phyloP scores from a whole-genome alignment of 2,888 invertebrate genomes.

The Agrotis exclamationis region DNA sequence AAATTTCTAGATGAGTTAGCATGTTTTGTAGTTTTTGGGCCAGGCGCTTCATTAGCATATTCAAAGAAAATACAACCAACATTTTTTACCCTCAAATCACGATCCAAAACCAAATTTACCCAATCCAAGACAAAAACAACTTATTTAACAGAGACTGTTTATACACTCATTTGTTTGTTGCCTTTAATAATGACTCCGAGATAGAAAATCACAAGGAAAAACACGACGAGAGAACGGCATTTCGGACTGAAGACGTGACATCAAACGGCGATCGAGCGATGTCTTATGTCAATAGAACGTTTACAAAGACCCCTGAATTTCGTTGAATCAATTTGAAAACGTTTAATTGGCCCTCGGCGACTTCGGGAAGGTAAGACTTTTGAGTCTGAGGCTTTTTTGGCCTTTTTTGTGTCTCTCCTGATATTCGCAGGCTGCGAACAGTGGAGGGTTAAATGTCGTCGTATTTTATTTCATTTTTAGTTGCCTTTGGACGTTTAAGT shows the following conservation, averaged over 20 bases:
- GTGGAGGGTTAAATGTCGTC: constrained; percentile 38
- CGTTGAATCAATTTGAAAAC: constrained; percentile 86
- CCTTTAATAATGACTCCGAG: constrained; percentile 49
- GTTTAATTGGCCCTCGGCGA: constrained; percentile 86
- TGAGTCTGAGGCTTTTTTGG: constrained; percentile 76
- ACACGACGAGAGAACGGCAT: constrained; percentile 52
- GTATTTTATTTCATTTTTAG: not conserved
- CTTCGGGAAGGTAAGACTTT: constrained; percentile 74
- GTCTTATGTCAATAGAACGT: constrained; percentile 82
- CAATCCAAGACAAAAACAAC: constrained; percentile 54
- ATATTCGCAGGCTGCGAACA: constrained; percentile 27
- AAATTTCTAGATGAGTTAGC: constrained; percentile 5
- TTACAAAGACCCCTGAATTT: constrained; percentile 80
- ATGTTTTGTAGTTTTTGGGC: not conserved
- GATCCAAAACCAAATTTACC: constrained; percentile 46
- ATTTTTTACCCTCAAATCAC: constrained; percentile 32
- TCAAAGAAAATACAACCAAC: not conserved
- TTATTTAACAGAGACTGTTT: constrained; percentile 54
- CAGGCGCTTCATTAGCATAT: not conserved
- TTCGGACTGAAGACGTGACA: constrained; percentile 64
- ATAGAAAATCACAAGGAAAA: constrained; percentile 57
- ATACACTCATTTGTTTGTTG: constrained; percentile 55
- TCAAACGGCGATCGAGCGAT: constrained; percentile 77
- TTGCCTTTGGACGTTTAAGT: not conserved
- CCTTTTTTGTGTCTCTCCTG: constrained; percentile 80